phyloP scores from a whole-genome alignment of 1,140 invertebrate genomes.

The Bathynomus jamesi region DNA sequence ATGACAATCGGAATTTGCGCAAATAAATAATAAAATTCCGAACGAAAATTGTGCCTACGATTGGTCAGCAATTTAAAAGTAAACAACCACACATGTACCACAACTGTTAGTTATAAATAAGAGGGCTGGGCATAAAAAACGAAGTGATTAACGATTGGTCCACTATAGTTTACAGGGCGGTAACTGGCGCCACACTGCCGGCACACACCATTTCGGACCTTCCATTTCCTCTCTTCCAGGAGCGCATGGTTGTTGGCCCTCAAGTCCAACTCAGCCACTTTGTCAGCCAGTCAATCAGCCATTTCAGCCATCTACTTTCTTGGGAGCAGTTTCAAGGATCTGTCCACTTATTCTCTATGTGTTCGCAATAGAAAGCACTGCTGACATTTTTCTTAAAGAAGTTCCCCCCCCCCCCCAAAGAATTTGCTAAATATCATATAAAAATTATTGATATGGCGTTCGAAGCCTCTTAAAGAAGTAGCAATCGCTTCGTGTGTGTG shows the following conservation, averaged over 20 bases:
- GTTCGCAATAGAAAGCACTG: neutral
- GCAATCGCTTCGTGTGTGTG: no score
- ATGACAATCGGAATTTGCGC: no score
- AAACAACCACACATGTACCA: no score
- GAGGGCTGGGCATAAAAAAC: neutral
- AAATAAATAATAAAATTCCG: no score
- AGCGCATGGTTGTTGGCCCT: neutral
- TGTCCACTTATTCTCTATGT: neutral
- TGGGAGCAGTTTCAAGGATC: neutral
- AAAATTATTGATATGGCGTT: no score
- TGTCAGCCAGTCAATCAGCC: neutral
- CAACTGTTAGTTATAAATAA: no score
- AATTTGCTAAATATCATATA: no score
- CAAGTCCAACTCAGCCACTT: neutral
- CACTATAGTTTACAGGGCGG: neutral
- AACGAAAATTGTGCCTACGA: no score
- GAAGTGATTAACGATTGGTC: neutral
- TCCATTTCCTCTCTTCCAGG: neutral
- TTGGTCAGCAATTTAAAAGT: no score
- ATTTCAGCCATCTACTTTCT: neutral
- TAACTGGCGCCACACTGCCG: neutral
- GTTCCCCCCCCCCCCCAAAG: no score
- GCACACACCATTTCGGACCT: neutral
- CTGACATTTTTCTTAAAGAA: no score
- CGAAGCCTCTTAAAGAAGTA: no score